Percentiles rank a stretch among this genome's conserved stretches.
phyloP scores from a whole-genome alignment of 2,113 vertebrate genomes.

The Nothocercus nigrocapillus region DNA sequence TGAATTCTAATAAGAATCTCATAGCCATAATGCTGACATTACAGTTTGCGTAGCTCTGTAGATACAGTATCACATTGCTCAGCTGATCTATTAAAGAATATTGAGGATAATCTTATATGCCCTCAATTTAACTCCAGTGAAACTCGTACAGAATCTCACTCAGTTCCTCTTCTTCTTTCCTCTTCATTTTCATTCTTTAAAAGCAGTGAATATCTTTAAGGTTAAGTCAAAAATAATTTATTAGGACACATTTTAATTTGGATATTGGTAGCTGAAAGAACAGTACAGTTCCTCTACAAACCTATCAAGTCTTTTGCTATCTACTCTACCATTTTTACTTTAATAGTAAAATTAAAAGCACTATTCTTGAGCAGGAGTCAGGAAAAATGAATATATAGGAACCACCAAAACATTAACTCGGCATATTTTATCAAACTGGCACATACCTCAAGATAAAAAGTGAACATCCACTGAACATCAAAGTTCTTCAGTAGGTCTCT shows the following conservation, averaged over 20 bases:
- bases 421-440: not conserved
- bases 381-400: not conserved
- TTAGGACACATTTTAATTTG: not conserved
- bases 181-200: not conserved
- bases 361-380: not conserved
- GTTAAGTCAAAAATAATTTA: not conserved
- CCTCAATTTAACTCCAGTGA: not conserved
- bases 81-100: not conserved
- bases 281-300: not conserved
- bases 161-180: not conserved
- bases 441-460: not conserved
- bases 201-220: not conserved
- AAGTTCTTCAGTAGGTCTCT: not conserved
- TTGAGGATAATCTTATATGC: not conserved
- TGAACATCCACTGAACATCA: not conserved
- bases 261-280: not conserved
- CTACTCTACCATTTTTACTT: not conserved
- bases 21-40: not conserved
- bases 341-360: not conserved
- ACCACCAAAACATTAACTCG: not conserved
- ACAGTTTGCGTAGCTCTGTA: not conserved
- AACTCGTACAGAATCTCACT: not conserved
- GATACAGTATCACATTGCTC: not conserved
- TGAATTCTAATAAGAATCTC: not conserved
- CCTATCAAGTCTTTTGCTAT: not conserved